Conservation (phyloP, 1,140 invertebrate genomes). For the Lucilia sericata region DNA sequence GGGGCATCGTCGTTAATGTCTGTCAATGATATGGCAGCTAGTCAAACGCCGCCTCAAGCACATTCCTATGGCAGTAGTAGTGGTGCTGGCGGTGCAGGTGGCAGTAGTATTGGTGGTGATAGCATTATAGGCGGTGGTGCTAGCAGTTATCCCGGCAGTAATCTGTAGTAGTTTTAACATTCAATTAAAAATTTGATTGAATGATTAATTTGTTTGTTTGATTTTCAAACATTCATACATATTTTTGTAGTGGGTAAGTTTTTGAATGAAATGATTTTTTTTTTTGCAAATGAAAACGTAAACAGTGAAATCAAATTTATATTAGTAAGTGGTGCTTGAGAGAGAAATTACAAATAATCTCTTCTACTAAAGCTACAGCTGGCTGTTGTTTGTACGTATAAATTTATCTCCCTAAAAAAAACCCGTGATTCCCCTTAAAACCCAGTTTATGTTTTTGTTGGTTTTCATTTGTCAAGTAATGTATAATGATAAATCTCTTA, state of each 20-base stretch:
- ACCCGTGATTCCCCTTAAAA: background rate
- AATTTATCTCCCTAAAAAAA: background rate
- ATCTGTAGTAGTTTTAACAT: slow-evolving; percentile 14
- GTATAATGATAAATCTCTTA: background rate
- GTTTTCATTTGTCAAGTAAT: background rate
- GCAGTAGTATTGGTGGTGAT: background rate
- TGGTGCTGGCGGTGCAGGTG: background rate
- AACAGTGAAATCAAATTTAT: slow-evolving; percentile 4
- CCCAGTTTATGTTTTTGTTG: background rate
- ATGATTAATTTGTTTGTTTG: background rate
- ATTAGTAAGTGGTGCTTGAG: slow-evolving; percentile 34
- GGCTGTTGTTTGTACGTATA: slow-evolving; percentile 39
- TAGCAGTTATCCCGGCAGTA: slow-evolving; percentile 28
- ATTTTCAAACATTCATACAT: no score
- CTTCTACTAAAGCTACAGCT: slow-evolving; percentile 40
- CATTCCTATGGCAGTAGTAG: slow-evolving; percentile 32
- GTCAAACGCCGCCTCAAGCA: slow-evolving; percentile 54
- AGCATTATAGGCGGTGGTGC: background rate
- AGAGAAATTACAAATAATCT: slow-evolving; percentile 7
- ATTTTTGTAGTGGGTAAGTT: slow-evolving; percentile 11
- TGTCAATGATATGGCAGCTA: slow-evolving; percentile 45
- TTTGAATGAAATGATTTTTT: background rate
- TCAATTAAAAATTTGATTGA: background rate
- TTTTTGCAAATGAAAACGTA: background rate
- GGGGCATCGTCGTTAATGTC: slow-evolving; percentile 36